A percentile compares a stretch with the other conserved stretches of the same genome.
Conservation (phyloP, 2,113 vertebrate species). For the Holacanthus passer region DNA sequence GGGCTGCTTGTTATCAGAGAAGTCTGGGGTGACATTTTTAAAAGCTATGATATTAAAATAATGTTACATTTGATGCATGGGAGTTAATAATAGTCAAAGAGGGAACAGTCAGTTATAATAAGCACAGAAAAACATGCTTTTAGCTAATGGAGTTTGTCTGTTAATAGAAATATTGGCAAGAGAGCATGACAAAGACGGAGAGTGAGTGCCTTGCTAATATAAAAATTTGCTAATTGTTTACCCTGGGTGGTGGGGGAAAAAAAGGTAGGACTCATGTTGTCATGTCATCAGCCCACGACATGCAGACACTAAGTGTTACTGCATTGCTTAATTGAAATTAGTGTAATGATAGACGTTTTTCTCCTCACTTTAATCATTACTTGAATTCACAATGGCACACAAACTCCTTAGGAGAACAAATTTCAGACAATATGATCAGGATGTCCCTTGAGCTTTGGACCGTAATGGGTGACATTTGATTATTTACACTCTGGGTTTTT, state of each 20-base stretch:
- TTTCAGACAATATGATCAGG: not conserved
- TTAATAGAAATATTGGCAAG: conserved; percentile 47
- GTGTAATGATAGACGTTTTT: not conserved
- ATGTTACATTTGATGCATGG: conserved; percentile 82
- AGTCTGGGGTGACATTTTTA: conserved; percentile 81
- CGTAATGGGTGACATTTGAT: not conserved
- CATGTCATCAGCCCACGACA: conserved; percentile 23
- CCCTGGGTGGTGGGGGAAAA: not conserved
- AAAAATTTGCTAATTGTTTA: conserved; percentile 32
- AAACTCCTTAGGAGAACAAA: not conserved
- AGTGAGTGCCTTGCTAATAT: conserved; percentile 11
- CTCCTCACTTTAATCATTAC: not conserved
- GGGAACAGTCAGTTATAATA: conserved; percentile 73
- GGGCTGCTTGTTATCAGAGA: conserved; percentile 77
- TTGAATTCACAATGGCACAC: not conserved
- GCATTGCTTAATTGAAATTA: conserved; percentile 18
- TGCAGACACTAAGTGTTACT: conserved; percentile 18
- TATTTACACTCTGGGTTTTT: not conserved
- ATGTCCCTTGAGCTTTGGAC: not conserved
- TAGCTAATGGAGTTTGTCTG: conserved; percentile 67
- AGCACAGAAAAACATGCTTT: conserved; percentile 64
- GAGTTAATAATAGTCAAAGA: conserved; percentile 88
- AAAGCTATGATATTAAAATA: conserved; percentile 87
- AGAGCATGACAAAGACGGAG: conserved; percentile 41
- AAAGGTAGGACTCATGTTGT: conserved; percentile 20